Conservation (phyloP, 2,113 vertebrate genomes). For the Casuarius casuarius region DNA sequence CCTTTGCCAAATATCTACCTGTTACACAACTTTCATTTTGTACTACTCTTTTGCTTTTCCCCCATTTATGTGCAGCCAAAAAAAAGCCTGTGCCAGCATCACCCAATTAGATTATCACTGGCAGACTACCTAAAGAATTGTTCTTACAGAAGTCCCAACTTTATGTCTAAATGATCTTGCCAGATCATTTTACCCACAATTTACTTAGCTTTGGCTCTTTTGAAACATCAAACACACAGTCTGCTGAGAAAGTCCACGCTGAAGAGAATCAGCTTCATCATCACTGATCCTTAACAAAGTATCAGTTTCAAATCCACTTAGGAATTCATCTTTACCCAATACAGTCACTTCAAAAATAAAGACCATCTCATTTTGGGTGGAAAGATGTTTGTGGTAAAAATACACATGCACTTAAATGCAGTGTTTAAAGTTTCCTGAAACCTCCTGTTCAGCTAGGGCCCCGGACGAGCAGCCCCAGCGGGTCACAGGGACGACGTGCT, state of each 20-base stretch:
- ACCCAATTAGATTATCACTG: not conserved
- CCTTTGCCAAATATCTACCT: not conserved
- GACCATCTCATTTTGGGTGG: not conserved
- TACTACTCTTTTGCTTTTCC: not conserved
- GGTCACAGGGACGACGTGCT: not conserved
- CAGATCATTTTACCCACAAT: not conserved
- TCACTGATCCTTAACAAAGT: not conserved
- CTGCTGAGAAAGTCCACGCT: not conserved
- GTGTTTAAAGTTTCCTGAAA: not conserved
- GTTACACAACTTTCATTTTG: not conserved
- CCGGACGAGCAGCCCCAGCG: not conserved
- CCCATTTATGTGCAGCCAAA: not conserved
- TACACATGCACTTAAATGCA: accelerated
- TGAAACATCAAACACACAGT: not conserved
- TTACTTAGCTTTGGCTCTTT: not conserved
- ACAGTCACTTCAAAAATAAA: not conserved
- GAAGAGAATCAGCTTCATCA: not conserved
- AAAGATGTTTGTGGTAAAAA: not conserved
- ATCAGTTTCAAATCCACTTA: not conserved
- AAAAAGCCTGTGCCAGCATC: not conserved
- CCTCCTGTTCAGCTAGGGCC: not conserved
- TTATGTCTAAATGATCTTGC: not conserved
- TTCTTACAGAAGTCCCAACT: not conserved
- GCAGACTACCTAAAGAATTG: not conserved
- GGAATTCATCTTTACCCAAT: not conserved